Base-by-base conservation (phyloP, 2,888 invertebrate genomes). In the Eupelmus urozonus region DNA sequence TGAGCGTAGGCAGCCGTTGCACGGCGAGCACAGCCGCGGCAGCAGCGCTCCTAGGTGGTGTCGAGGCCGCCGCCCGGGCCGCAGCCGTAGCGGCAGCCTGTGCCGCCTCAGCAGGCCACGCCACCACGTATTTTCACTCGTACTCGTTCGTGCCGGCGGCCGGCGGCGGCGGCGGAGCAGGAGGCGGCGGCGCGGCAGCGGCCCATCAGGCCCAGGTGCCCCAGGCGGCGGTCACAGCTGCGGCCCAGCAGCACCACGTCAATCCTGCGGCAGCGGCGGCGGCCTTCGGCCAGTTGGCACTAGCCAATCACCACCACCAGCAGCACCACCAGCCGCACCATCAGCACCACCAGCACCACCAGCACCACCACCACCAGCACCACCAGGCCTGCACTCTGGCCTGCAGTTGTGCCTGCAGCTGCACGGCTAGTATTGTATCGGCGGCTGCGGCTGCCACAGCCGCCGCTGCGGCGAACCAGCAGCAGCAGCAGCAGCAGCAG, bases 81-180 rank as follows among this genome's bases (percentile, higher is more conserved):
- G 83, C 76, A 78, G 86, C 80, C 80, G 79, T 81, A 69, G 73
- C 42, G 16, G 70, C 67, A 25, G 71, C 65, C 74, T 82, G 77
- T 78, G 79, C 72, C 16, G 75, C 42, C n/a, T 76, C 78, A 23
- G 76, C 74, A 42, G 66, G 73, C 53, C 67, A 81, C 86, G 87
- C 87, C 89, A 89, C 89, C 87, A 89, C 89, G 89, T 89, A 89
- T 88, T 89, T 89, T 89, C 89, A 89, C 86, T 89, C 89, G 89
- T 89, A 89, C 83, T 88, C 89, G 85, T 88, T 88, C 83, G 88
- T 89, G 86, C 89, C 89, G 88, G 89, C 89, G 86, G 89, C 87
- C 87, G 89, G 88, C 87, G 87, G 87, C 86, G 85, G 86, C 87
- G 87, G 87, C 86, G 82, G 53, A 20, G 75, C 42, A n/a, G n/a